These are phyloP conservation scores for Eira barbara DNA, from an alignment of 2,113 vertebrate species.

Conservation along the genomic window DNA sequence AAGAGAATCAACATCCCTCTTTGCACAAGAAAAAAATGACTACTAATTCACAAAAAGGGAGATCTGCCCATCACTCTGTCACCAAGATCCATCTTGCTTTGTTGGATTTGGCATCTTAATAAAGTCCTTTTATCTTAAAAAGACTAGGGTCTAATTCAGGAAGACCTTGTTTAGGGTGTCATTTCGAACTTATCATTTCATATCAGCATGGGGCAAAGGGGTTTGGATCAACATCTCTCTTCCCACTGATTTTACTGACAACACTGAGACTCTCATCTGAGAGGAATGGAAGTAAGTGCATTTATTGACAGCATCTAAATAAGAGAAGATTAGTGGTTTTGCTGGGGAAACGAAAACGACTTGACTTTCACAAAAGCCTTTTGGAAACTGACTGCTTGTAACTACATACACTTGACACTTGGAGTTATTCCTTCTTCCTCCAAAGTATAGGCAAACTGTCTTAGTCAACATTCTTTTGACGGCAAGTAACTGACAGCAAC, in stretches of 20 bases:
- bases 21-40: not conserved
- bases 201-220: not conserved
- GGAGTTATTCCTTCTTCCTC: not conserved
- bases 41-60: not conserved
- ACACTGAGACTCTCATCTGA: conserved; percentile 21
- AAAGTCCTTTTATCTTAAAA: conserved; percentile 56
- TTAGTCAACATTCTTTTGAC: not conserved
- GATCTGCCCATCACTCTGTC: conserved; percentile 38
- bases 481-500: not conserved
- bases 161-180: not conserved
- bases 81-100: conserved; percentile 14
- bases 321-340: conserved; percentile 12
- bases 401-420: not conserved
- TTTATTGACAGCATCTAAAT: conserved; percentile 45
- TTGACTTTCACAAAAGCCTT: conserved; percentile 12
- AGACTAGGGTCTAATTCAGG: conserved; percentile 23
- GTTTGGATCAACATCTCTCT: not conserved
- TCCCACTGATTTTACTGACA: not conserved
- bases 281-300: not conserved
- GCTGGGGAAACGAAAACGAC: conserved; percentile 26
- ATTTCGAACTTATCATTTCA: conserved; percentile 51
- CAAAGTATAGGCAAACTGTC: conserved; percentile 22
- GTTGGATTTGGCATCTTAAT: conserved; percentile 45
- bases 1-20: not conserved
- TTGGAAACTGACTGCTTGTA: conserved; percentile 3